phyloP scores from a whole-genome alignment of 2,113 vertebrate species.

The Microcebus griseorufus region DNA sequence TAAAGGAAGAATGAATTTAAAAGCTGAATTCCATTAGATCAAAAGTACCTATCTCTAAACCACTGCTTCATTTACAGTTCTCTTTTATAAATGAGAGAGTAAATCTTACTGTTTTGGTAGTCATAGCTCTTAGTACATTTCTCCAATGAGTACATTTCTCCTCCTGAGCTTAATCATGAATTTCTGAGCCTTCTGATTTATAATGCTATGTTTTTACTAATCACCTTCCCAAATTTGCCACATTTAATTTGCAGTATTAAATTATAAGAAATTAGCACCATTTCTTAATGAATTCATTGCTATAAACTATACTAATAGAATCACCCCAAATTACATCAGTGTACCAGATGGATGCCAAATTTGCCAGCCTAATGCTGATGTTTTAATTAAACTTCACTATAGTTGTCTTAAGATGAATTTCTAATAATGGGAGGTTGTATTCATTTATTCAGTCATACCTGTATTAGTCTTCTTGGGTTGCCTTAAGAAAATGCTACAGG shows the following conservation, averaged over 20 bases:
- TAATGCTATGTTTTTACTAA: conserved; percentile 27
- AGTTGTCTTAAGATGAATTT: neutral
- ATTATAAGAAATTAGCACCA: neutral
- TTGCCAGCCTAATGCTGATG: neutral
- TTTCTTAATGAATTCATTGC: conserved; percentile 34
- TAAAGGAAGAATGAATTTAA: neutral
- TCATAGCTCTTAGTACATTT: neutral
- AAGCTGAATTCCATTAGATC: neutral
- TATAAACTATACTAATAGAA: neutral
- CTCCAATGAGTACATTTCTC: neutral
- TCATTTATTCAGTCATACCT: neutral
- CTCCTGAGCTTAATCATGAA: conserved; percentile 13
- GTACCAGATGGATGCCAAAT: neutral
- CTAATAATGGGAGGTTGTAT: neutral
- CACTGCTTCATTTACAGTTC: neutral
- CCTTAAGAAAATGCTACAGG: neutral
- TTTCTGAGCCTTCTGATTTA: conserved; percentile 38
- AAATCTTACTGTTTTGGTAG: conserved; percentile 23
- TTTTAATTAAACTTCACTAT: neutral
- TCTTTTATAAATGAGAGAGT: neutral
- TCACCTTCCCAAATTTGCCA: neutral
- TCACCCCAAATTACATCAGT: neutral
- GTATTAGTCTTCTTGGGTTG: neutral
- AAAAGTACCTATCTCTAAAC: neutral
- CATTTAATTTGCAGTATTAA: conserved; percentile 50